Conservation (phyloP, 1,140 invertebrate genomes). For the Bombus picipes region DNA sequence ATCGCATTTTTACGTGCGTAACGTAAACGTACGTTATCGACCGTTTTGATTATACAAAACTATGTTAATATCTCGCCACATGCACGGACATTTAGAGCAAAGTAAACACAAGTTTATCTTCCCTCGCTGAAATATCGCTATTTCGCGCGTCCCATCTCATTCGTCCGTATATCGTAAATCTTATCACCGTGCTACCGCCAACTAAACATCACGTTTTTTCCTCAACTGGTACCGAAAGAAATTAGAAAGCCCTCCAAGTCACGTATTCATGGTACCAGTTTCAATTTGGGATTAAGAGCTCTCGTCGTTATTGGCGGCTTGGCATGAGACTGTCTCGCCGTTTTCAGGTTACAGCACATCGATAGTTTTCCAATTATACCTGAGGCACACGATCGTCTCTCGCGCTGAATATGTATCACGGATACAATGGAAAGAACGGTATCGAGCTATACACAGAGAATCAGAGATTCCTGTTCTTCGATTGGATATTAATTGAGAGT, state of each 20-base stretch:
- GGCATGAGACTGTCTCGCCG: neutral
- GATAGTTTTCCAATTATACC: conserved; percentile 39
- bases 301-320: neutral
- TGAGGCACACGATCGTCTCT: neutral
- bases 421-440: conserved; percentile 2
- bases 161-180: neutral
- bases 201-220: too few species aligned
- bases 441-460: neutral
- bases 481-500: conserved; percentile 4
- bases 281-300: conserved; percentile 34
- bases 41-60: conserved; percentile 9
- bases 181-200: too few species aligned
- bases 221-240: neutral
- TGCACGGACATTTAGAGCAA: neutral
- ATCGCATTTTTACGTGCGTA: neutral
- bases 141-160: neutral
- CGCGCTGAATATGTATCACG: conserved; percentile 18
- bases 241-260: neutral
- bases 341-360: conserved; percentile 12
- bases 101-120: conserved; percentile 14
- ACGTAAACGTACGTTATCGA: conserved; percentile 11
- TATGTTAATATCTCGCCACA: conserved; percentile 20
- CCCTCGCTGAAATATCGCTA: neutral
- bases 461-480: neutral
- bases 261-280: neutral